Evolutionary conservation across 2,888 invertebrate genomes (phyloP).

Genomic region (Marronus borbonicus): DNA sequence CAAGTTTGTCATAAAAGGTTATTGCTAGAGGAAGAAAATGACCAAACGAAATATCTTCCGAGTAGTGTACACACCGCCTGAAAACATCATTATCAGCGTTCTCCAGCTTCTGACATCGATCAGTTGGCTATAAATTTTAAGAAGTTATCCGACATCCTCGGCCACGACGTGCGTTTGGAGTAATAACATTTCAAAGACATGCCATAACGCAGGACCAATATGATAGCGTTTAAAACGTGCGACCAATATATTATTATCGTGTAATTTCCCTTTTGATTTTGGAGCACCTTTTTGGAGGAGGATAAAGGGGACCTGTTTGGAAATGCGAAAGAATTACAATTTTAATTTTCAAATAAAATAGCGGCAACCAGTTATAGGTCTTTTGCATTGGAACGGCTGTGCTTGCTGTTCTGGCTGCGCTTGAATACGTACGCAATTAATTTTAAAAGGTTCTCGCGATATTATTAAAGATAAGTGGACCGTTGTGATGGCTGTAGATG

Average conservation of each 20-base stretch:
- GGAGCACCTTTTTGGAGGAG: conserved; percentile 1
- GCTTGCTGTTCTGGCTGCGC: neutral
- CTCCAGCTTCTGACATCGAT: no score
- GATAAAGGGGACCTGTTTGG: conserved; percentile 6
- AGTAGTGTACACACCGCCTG: no score
- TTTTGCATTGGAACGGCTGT: conserved; percentile 49
- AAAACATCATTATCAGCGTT: no score
- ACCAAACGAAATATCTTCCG: no score
- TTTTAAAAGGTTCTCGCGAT: conserved; percentile 70
- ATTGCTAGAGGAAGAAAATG: no score
- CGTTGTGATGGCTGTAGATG: conserved; percentile 21
- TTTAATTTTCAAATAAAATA: conserved; percentile 69
- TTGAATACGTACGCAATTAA: conserved; percentile 65
- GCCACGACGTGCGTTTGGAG: neutral
- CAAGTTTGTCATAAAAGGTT: no score
- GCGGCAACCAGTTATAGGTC: conserved; percentile 58
- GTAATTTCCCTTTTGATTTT: conserved; percentile 59
- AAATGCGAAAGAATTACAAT: conserved; percentile 47
- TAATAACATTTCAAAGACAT: conserved; percentile 22
- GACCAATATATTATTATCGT: conserved; percentile 65
- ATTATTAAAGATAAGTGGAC: conserved; percentile 70
- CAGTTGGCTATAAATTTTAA: neutral
- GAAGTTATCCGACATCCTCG: neutral
- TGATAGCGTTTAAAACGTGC: conserved; percentile 64
- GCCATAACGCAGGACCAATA: conserved; percentile 49